phyloP scores from a whole-genome alignment of 2,113 vertebrate species.

The Pelecanus crispus region DNA sequence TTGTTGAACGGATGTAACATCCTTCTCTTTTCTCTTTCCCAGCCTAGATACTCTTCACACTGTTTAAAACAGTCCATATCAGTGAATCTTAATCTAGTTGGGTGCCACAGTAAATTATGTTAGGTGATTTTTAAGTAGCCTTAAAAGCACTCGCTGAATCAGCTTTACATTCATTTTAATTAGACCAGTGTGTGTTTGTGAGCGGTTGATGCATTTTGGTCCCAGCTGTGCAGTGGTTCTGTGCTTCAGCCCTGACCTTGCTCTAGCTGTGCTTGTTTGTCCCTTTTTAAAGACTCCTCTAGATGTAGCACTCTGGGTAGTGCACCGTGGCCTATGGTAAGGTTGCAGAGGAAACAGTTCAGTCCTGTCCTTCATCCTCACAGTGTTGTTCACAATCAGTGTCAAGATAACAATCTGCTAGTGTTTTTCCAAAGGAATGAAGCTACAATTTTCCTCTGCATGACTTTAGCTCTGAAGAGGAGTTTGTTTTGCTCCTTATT shows the following conservation, averaged over 20 bases:
- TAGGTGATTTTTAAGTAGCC: neutral
- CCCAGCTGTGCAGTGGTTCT: neutral
- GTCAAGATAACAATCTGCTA: constrained; percentile 28
- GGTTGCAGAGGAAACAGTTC: neutral
- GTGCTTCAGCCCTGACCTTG: neutral
- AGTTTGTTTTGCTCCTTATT: constrained; percentile 19
- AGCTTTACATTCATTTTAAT: neutral
- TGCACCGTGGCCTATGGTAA: neutral
- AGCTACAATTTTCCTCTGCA: constrained; percentile 1
- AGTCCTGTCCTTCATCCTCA: neutral
- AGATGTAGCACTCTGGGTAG: neutral
- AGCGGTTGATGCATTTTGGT: neutral
- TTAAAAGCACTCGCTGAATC: neutral
- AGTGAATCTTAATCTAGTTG: neutral
- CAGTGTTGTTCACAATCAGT: neutral
- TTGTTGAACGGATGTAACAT: neutral
- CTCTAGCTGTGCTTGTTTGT: neutral
- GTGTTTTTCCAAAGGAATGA: constrained; percentile 22
- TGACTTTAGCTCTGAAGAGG: neutral
- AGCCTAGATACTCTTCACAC: neutral
- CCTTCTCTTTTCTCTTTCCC: neutral
- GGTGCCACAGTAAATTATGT: neutral
- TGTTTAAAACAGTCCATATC: neutral
- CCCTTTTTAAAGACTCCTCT: neutral
- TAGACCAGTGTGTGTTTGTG: neutral